Evolutionary conservation across 2,797 vertebrate species (phyloP).

Genomic region (Epinephelus malabaricus): DNA sequence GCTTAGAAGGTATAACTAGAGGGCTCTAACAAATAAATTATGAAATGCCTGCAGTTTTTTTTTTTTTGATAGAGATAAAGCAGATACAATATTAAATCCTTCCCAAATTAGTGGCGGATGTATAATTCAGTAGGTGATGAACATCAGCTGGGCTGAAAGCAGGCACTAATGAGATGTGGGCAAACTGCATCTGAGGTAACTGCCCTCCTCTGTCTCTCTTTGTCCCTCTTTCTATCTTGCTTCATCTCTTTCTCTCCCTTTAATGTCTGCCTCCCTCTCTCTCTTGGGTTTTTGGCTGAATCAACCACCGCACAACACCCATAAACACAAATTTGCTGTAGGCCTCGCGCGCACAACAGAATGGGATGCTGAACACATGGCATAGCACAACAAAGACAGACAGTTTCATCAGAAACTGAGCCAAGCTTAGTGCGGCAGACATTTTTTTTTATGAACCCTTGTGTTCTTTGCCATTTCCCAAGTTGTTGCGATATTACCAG

Average conservation of each 20-base stretch:
- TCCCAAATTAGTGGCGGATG: slow-evolving; percentile 81
- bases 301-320: slow-evolving; percentile 43
- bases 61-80: slow-evolving; percentile 73
- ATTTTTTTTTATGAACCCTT: slow-evolving; percentile 25
- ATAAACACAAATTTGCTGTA: slow-evolving; percentile 62
- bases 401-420: slow-evolving; percentile 65
- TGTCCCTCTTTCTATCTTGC: slow-evolving; percentile 31
- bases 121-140: slow-evolving; percentile 81
- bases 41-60: slow-evolving; percentile 69
- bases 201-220: slow-evolving; percentile 57
- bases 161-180: slow-evolving; percentile 79
- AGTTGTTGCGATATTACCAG: slow-evolving; percentile 35
- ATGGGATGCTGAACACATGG: slow-evolving; percentile 64
- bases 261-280: slow-evolving; percentile 39
- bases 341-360: slow-evolving; percentile 45
- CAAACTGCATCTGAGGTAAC: slow-evolving; percentile 73
- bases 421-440: slow-evolving; percentile 43
- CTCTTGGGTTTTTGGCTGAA: slow-evolving; percentile 38
- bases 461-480: slow-evolving; percentile 37
- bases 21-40: slow-evolving; percentile 75
- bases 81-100: slow-evolving; percentile 80
- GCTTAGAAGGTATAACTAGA: slow-evolving; percentile 71
- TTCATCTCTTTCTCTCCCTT: slow-evolving; percentile 36
- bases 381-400: slow-evolving; percentile 64
- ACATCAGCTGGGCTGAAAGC: slow-evolving; percentile 76